Conservation (phyloP, 2,888 invertebrate genomes). For the Lycia hirtaria region DNA sequence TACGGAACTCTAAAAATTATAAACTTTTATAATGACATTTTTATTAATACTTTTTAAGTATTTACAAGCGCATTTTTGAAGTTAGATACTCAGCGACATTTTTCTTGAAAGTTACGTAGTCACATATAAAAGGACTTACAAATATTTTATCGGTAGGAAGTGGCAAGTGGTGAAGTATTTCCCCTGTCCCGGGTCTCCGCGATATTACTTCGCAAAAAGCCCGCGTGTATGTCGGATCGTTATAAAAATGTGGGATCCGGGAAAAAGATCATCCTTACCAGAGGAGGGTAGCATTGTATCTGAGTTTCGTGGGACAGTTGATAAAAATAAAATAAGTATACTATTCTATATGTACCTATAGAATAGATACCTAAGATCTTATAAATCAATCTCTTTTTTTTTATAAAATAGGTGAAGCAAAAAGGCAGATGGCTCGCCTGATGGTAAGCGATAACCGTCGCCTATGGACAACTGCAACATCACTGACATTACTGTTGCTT, state of each 20-base stretch:
- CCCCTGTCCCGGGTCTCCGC: constrained; percentile 22
- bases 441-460: too few relatives aligned
- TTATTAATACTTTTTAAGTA: too few relatives aligned
- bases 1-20: too few relatives aligned
- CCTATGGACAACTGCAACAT: too few relatives aligned
- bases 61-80: too few relatives aligned
- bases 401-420: too few relatives aligned
- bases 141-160: constrained; percentile 5
- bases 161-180: constrained; percentile 33
- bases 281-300: constrained; percentile 21
- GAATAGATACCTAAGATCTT: too few relatives aligned
- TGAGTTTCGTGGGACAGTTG: constrained; percentile 5
- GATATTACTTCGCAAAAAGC: constrained; percentile 63
- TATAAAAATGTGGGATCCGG: constrained; percentile 84
- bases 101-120: background rate
- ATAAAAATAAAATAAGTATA: background rate
- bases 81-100: background rate
- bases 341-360: too few relatives aligned
- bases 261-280: constrained; percentile 81
- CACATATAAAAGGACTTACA: background rate
- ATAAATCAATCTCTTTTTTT: too few relatives aligned
- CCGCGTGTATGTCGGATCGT: constrained; percentile 68
- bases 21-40: too few relatives aligned
- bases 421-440: too few relatives aligned
- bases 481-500: too few relatives aligned